Conservation (phyloP, 2,113 vertebrate species). For the Capreolus pygargus region DNA sequence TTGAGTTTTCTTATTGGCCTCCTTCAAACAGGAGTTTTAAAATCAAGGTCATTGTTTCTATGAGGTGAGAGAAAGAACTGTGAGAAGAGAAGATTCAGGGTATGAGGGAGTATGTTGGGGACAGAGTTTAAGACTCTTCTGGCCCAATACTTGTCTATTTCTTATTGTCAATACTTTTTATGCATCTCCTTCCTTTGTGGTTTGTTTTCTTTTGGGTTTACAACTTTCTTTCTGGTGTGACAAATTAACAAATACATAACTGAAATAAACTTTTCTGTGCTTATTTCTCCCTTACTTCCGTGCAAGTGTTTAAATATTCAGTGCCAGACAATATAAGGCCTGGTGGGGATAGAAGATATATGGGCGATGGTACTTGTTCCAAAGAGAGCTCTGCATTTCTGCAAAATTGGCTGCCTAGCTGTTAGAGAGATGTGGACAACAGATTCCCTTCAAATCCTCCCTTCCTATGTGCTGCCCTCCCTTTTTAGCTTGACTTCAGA, state of each 20-base stretch:
- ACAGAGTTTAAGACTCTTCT: background rate
- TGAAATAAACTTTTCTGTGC: background rate
- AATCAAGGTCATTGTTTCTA: background rate
- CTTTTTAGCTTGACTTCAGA: background rate
- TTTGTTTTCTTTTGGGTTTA: background rate
- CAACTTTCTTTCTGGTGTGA: background rate
- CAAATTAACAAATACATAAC: background rate
- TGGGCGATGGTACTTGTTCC: background rate
- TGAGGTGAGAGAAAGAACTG: background rate
- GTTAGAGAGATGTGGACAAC: background rate
- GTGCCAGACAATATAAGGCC: background rate
- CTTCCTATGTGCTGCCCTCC: background rate
- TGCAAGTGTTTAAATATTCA: background rate
- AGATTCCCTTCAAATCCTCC: background rate
- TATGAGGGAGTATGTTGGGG: background rate
- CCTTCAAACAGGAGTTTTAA: background rate
- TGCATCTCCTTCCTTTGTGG: background rate
- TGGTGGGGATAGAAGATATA: background rate
- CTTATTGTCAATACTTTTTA: background rate
- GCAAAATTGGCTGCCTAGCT: background rate
- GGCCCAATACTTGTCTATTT: background rate
- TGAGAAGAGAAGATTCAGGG: background rate
- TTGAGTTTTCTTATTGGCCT: background rate
- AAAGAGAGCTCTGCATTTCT: background rate
- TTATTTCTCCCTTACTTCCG: background rate